Base-by-base conservation (phyloP, 1,140 invertebrate species). In the Spodoptera frugiperda region DNA sequence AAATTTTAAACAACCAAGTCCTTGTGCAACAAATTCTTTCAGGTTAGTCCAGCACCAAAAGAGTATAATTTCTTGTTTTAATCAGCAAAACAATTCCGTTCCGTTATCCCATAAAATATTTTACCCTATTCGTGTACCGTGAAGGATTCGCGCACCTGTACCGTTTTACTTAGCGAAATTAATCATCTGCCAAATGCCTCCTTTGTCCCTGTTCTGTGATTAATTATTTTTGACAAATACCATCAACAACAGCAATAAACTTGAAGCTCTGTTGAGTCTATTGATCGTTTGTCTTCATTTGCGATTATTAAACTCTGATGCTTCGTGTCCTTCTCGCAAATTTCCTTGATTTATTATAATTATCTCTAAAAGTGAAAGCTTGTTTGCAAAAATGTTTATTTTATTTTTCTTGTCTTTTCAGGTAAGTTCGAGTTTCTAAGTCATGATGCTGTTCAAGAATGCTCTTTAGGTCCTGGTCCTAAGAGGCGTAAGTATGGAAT, bases 101-200 rank as follows among this genome's bases (percentile, higher is more conserved):
- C 33, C 33, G 6, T 39, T 39, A 39, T 39, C 33, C 33, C 33
- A 39, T 51, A 75, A 76, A 81, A 75, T 74, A 78, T 78, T 79
- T 77, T 70, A 48, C 73, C 55, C 71, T 76, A 70, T 71, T 81
- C 81, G 79, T 81, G 77, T 78, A 82, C 77, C 71, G 68, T 67
- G 17, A 75, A 75, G 59, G 49, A 48, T 77, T 71, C 75, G 79
- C 78, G 70, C 84, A 87, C 84, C 86, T 85, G 83, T 73, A 77
- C 67, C 63, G 67, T 53, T 82, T 78, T 78, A 74, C 75, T 78
- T 79, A 46, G 46, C 48, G 49, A 65, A 79, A 87, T 87, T 86
- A 87, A 86, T 86, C 86, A 87, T 82, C 78, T 81, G 79, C 80
- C 83, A 82, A 82, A 74, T 63, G 25, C 78, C 80, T 78, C 78